Evolutionary conservation across 2,888 invertebrate genomes (phyloP).

Genomic region (Kuschelorhynchus macadamiae): DNA sequence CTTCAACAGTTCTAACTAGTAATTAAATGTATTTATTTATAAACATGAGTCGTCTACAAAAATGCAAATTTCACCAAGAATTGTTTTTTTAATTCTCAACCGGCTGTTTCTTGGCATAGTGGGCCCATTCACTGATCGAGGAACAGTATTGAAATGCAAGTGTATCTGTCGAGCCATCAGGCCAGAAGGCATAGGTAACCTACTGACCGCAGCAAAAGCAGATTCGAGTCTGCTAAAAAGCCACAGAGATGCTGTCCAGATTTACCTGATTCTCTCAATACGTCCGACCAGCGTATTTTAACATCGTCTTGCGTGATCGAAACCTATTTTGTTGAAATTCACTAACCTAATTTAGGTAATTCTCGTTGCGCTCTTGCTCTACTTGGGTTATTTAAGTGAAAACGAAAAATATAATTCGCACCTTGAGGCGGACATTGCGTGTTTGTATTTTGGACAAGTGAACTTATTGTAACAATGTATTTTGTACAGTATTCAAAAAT

Average conservation of each 20-base stretch:
- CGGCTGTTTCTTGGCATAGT: too few relatives aligned
- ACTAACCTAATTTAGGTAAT: constrained; percentile 16
- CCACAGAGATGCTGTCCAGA: constrained; percentile 36
- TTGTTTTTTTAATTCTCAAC: too few relatives aligned
- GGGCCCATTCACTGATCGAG: too few relatives aligned
- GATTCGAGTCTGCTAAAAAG: constrained; percentile 38
- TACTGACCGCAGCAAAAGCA: constrained; percentile 59
- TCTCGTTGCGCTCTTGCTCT: constrained; percentile 8
- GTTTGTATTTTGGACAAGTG: neutral
- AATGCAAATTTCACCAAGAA: too few relatives aligned
- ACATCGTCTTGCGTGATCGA: constrained; percentile 14
- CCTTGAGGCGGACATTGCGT: constrained; percentile 9
- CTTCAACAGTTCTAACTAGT: too few relatives aligned
- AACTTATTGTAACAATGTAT: too few relatives aligned
- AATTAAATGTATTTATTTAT: too few relatives aligned
- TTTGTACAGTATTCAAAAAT: too few relatives aligned
- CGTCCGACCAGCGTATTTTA: constrained; percentile 3
- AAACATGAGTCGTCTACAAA: too few relatives aligned
- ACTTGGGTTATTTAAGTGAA: constrained; percentile 7
- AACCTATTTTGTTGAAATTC: constrained; percentile 12
- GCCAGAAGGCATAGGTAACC: constrained; percentile 65
- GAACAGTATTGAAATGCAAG: constrained; percentile 37
- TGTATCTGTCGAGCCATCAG: constrained; percentile 48
- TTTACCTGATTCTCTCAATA: constrained; percentile 26
- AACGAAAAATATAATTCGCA: constrained; percentile 11